Evolutionary conservation across 1,140 invertebrate genomes (phyloP), one percentile per base, ranked within the genome.

Genomic region (Anagrus nilaparvatae): DNA sequence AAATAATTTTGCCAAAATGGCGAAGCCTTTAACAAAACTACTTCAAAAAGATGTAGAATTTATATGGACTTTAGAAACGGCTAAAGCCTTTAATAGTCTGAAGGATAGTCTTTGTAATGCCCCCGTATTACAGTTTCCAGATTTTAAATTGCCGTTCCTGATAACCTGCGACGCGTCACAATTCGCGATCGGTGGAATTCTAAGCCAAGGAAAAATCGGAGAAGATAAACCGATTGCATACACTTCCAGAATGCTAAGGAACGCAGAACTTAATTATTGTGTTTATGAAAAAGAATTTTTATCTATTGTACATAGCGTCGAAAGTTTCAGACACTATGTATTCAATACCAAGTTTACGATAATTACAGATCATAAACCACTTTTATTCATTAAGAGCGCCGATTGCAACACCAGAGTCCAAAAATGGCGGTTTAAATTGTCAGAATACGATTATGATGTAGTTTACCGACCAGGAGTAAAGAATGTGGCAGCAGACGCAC

Each of bases 351-450:
- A 61, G 20, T 69, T 72, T 40, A 58, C 27, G 5, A 49, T 69
- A 3, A 33, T 55, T 19, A 70, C 64, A 0, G 67, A 73, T 39
- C 65, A 71, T 34, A 54, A 54, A 40, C 55, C 60, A 2, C 44
- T 70, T 10, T 36, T 44, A 21, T 71, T 56, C 54, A 45, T 70
- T 7, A 46, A 48, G n/a, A 43, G 42, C 1, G 48, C 58, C 2
- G 50, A 60, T 29, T 45, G 45, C 12, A 52, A 42, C 1, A 49
- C 51, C 33, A 29, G 60, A 40, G 33, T 70, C 7, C 50, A 53
- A 5, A 43, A 59, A 30, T 70, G 62, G 63, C 17, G 47, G 14
- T 29, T 66, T 13, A 36, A 52, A 40, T 35, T 68, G 10, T 52
- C 58, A 48, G 52, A 57, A 14, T 67, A 56, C 49, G 44, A 63